Evolutionary conservation across 2,113 vertebrate genomes (phyloP).

Genomic region (Ptyas mucosa): DNA sequence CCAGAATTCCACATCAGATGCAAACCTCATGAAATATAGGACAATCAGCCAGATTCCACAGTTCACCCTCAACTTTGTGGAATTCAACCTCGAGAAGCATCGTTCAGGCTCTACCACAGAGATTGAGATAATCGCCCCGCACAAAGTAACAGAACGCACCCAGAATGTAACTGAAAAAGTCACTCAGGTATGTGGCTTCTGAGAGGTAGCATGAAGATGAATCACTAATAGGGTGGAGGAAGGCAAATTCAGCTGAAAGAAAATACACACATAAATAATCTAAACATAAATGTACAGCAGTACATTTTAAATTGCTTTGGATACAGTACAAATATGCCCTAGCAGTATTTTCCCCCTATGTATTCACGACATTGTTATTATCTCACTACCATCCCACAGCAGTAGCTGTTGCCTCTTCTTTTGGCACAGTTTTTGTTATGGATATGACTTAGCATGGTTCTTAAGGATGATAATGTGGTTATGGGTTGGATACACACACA

Average conservation of each 20-base stretch:
- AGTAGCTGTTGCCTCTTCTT: not conserved
- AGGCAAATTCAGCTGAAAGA: not conserved
- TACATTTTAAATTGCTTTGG: not conserved
- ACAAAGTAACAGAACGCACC: constrained; percentile 92
- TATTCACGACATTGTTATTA: not conserved
- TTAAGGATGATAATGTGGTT: not conserved
- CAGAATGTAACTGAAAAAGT: constrained; percentile 98
- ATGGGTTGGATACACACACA: too few species aligned
- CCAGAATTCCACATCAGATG: constrained; percentile 87
- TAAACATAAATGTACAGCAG: not conserved
- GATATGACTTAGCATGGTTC: not conserved
- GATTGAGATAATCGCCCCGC: constrained; percentile 94
- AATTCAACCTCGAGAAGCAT: constrained; percentile 88
- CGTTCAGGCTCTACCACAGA: constrained; percentile 87
- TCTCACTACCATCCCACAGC: not conserved
- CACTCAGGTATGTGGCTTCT: constrained; percentile 82
- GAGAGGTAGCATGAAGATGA: not conserved
- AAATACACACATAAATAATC: not conserved
- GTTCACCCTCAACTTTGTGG: constrained; percentile 87
- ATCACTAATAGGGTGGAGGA: not conserved
- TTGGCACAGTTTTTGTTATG: not conserved
- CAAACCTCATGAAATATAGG: constrained; percentile 84
- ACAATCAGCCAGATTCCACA: constrained; percentile 89
- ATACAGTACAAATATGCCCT: not conserved
- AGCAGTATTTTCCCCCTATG: not conserved